Percentiles rank a stretch among this genome's conserved stretches.
phyloP scores from a whole-genome alignment of 2,797 vertebrate genomes.

The Myiotriccus ornatus region DNA sequence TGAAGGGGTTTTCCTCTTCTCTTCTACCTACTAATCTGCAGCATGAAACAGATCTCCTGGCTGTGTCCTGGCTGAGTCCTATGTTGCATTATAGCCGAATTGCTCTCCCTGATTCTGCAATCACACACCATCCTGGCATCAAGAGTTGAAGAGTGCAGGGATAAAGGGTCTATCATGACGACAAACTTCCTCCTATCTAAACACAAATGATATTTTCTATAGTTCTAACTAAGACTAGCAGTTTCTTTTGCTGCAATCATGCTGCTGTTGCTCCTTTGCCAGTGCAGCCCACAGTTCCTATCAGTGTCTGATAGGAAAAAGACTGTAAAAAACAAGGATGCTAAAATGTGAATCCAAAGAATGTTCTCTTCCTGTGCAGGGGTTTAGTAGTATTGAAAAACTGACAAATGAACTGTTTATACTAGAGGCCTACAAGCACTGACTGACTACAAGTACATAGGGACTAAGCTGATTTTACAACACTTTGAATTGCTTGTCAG shows the following conservation, averaged over 20 bases:
- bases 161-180: background rate
- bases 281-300: background rate
- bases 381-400: background rate
- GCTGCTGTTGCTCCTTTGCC: background rate
- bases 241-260: background rate
- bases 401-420: background rate
- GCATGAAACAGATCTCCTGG: fast-evolving
- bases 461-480: background rate
- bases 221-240: background rate
- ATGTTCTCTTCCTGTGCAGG: background rate
- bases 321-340: background rate
- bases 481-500: background rate
- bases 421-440: background rate
- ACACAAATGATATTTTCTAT: background rate
- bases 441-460: fast-evolving
- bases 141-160: background rate
- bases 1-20: background rate
- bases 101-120: background rate
- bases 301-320: background rate
- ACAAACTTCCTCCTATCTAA: background rate
- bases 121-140: background rate
- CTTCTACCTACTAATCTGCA: background rate
- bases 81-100: background rate
- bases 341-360: background rate
- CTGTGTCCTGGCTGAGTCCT: fast-evolving